Percentiles rank a stretch among this genome's conserved stretches.
These are phyloP conservation scores for Solen grandis DNA, from an alignment of 1,140 invertebrate species.

Conservation along the genomic window DNA sequence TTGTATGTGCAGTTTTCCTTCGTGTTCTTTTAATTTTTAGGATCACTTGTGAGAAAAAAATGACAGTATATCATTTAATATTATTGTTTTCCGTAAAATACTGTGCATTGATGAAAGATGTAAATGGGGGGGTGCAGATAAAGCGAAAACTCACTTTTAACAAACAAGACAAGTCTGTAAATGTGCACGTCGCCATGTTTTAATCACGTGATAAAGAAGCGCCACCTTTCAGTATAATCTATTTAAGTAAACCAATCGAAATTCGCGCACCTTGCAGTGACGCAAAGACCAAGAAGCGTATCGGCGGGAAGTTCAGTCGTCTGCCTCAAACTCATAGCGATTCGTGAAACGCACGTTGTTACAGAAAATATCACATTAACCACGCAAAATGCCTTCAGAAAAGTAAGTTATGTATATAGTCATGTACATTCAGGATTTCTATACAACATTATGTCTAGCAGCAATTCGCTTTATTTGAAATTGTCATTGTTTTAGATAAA, in stretches of 20 bases:
- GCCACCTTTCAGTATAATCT: constrained; percentile 17
- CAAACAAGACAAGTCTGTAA: constrained; percentile 39
- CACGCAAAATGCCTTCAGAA: constrained; percentile 46
- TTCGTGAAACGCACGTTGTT: constrained; percentile 21
- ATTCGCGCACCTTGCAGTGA: constrained; percentile 30
- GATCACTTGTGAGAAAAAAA: too few species aligned
- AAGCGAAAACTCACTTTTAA: constrained; percentile 48
- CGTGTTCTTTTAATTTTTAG: too few species aligned
- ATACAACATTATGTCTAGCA: neutral
- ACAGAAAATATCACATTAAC: neutral
- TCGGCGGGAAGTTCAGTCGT: constrained; percentile 58
- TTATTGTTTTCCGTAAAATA: too few species aligned
- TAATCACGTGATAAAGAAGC: constrained; percentile 30
- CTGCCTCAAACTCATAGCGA: constrained; percentile 4
- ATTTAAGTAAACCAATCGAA: constrained; percentile 51
- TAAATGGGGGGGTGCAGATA: too few species aligned
- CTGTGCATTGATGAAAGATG: too few species aligned
- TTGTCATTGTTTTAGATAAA: neutral
- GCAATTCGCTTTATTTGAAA: neutral
- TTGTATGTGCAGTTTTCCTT: too few species aligned
- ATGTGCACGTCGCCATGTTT: constrained; percentile 37
- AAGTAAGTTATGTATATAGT: constrained; percentile 35
- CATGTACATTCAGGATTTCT: neutral
- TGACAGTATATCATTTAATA: too few species aligned
- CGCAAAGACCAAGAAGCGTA: constrained; percentile 41